Conservation (phyloP, 1,140 invertebrate species). For the Papilio glaucus region DNA sequence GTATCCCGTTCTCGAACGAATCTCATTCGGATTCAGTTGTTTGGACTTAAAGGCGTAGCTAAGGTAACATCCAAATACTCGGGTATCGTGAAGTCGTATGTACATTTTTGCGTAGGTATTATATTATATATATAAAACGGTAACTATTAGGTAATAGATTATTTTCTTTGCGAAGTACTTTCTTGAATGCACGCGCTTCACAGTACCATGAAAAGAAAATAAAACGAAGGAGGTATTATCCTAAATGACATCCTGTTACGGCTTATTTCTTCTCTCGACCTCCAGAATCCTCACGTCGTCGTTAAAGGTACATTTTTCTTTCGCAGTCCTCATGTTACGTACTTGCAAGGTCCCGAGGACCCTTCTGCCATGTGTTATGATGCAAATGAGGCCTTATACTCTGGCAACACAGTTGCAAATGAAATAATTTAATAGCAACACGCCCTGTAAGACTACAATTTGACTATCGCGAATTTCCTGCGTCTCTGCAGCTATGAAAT, state of each 20-base stretch:
- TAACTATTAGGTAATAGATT: neutral
- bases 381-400: constrained; percentile 76
- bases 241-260: constrained; percentile 80
- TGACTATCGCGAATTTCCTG: constrained; percentile 83
- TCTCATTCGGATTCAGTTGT: too few species aligned
- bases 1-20: too few species aligned
- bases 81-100: too few species aligned
- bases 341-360: constrained; percentile 72
- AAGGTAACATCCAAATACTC: too few species aligned
- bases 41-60: too few species aligned
- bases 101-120: neutral
- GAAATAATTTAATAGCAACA: constrained; percentile 80
- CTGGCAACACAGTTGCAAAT: constrained; percentile 77
- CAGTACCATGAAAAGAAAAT: constrained; percentile 59
- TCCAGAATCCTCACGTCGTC: constrained; percentile 76
- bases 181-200: constrained; percentile 24
- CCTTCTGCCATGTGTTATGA: constrained; percentile 65
- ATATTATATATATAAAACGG: neutral
- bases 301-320: constrained; percentile 83
- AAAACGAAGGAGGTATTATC: constrained; percentile 76
- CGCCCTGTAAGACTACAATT: constrained; percentile 81
- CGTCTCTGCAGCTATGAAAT: constrained; percentile 64
- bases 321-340: constrained; percentile 76
- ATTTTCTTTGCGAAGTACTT: neutral
- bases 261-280: constrained; percentile 79